Evolutionary conservation across 1,140 invertebrate genomes (phyloP).

Genomic region (Drosophila pallidifrons): DNA sequence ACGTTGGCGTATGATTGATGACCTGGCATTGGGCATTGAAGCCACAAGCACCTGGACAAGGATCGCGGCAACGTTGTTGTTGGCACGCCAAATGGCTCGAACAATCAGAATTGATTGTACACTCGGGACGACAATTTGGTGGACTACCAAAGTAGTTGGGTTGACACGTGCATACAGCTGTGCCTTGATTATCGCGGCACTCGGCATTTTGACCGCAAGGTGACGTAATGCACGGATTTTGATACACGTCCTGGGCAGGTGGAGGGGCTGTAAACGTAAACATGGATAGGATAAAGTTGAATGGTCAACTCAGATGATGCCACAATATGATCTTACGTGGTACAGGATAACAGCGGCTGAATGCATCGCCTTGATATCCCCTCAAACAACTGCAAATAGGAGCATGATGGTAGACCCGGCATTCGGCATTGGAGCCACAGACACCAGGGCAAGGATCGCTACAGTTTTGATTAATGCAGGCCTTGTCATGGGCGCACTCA

Average conservation of each 20-base stretch:
- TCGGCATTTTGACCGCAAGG: conserved; percentile 89
- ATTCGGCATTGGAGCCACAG: conserved; percentile 92
- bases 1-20: conserved; percentile 89
- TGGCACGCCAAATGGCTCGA: conserved; percentile 90
- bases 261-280: conserved; percentile 80
- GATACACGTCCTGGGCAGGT: conserved; percentile 86
- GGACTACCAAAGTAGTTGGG: conserved; percentile 90
- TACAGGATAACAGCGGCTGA: conserved; percentile 76
- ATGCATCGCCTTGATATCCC: conserved; percentile 91
- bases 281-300: not conserved
- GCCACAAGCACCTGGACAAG: conserved; percentile 92
- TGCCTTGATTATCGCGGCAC: conserved; percentile 86
- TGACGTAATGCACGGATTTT: conserved; percentile 89
- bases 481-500: conserved; percentile 91
- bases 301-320: too few relatives aligned
- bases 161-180: conserved; percentile 90
- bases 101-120: conserved; percentile 90
- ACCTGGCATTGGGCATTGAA: conserved; percentile 89
- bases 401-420: conserved; percentile 90
- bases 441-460: conserved; percentile 92
- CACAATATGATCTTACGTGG: conserved; percentile 86
- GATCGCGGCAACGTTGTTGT: conserved; percentile 91
- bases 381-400: conserved; percentile 90
- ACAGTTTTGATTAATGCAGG: conserved; percentile 93
- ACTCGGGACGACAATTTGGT: conserved; percentile 92